Percentiles rank a stretch among this genome's conserved stretches.
phyloP scores from a whole-genome alignment of 2,113 vertebrate genomes.

The Platanista minor region DNA sequence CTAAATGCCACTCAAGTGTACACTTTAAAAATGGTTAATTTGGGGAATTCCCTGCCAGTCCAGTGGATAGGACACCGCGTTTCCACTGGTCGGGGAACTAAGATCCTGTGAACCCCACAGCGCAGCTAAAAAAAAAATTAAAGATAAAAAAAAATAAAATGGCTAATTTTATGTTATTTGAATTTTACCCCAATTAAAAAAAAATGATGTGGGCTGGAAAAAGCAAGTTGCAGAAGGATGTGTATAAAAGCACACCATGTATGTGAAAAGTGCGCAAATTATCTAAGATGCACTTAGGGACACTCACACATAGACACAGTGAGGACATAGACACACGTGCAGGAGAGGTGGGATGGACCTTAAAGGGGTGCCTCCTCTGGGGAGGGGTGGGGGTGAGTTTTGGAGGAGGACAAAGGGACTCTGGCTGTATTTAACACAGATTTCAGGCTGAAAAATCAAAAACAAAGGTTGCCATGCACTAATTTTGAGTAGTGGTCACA shows the following conservation, averaged over 20 bases:
- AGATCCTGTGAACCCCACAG: too few relatives aligned
- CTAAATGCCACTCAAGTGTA: rapidly evolving
- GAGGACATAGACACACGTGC: rapidly evolving
- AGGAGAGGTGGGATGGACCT: rapidly evolving
- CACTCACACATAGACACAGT: rapidly evolving
- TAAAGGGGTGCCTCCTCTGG: rapidly evolving
- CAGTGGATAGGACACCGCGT: too few relatives aligned
- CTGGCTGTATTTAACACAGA: background rate
- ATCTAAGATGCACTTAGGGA: rapidly evolving
- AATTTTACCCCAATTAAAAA: background rate
- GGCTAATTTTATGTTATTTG: background rate
- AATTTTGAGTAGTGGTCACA: background rate
- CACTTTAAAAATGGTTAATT: background rate
- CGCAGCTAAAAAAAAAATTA: too few relatives aligned
- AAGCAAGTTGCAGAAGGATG: background rate
- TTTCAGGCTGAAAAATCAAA: background rate
- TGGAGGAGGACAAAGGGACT: background rate
- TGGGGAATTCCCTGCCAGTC: too few relatives aligned
- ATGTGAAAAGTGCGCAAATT: background rate
- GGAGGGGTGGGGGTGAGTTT: background rate
- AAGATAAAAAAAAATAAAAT: too few relatives aligned
- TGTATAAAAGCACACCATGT: rapidly evolving
- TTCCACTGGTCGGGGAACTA: too few relatives aligned
- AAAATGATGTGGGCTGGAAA: background rate
- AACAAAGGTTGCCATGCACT: background rate